phyloP scores from a whole-genome alignment of 2,888 invertebrate genomes.

The Andrena chrysosceles region DNA sequence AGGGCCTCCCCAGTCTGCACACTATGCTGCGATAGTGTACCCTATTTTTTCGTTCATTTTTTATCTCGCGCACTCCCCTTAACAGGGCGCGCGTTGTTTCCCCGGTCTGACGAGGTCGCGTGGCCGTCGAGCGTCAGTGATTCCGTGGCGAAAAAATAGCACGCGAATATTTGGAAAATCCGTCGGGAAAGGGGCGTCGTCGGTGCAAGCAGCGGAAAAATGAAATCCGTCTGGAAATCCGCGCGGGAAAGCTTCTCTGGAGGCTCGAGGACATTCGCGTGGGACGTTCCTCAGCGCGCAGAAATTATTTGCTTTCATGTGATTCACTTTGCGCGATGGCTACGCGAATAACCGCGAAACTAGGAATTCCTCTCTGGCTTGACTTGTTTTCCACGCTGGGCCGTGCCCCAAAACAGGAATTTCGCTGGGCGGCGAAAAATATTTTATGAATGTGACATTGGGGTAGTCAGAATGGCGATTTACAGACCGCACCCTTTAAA shows the following conservation, averaged over 20 bases:
- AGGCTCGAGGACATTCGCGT: background rate
- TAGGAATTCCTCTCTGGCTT: background rate
- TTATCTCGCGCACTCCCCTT: conserved; percentile 1
- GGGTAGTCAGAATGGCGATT: too few relatives aligned
- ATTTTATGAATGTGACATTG: background rate
- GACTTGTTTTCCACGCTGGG: background rate
- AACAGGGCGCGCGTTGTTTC: background rate
- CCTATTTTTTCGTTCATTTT: background rate
- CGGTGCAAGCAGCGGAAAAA: background rate
- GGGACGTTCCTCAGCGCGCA: background rate
- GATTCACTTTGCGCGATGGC: background rate
- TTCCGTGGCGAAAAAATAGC: conserved; percentile 6
- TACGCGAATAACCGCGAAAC: background rate
- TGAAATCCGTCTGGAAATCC: too few relatives aligned
- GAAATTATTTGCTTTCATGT: conserved; percentile 1
- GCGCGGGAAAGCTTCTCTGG: background rate
- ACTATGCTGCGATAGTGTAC: background rate
- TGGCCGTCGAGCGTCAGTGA: conserved; percentile 20
- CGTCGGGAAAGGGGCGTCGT: background rate
- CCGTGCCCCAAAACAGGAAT: background rate
- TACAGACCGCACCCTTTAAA: too few relatives aligned
- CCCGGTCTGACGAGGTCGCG: conserved; percentile 12
- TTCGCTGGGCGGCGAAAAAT: background rate
- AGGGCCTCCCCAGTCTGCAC: background rate
- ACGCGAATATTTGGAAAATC: conserved; percentile 7